Base-by-base conservation (phyloP, 2,797 vertebrate genomes). In the Amblyopsis hoosieri region DNA sequence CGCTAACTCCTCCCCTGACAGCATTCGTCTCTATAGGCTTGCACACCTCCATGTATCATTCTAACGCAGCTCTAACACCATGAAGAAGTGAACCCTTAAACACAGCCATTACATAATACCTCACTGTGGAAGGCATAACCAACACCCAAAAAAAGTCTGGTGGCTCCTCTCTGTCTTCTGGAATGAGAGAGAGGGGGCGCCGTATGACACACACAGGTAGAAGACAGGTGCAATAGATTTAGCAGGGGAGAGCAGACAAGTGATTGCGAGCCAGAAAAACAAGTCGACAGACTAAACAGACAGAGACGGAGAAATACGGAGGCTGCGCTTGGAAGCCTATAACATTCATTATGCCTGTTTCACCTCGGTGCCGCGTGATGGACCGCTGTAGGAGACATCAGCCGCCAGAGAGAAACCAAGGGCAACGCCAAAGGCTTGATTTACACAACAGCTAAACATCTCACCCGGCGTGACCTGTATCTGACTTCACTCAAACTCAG, bases 331-430 rank as follows among this genome's bases (percentile, higher is more conserved):
- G 60, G 74, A 80, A 74, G 72, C 62, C 57, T 66, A 29, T 29
- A 72, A 80, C 84, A 74, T 86, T 85, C 80, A 85, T 89, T 84
- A 85, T 80, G 75, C 79, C 61, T 72, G 65, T 80, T 82, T 79
- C 74, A 67, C 14, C 50, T 59, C 67, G 66, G 63, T 72, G 78
- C 75, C 73, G 53, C 15, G 64, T 72, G 75, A 78, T 75, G 49
- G 59, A 84, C 62, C 76, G 56, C 78, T 67, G 85, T 69, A 55
- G 79, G 86, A 74, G 69, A 76, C 79, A 67, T 61, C 74, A 78
- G 74, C 69, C 75, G 79, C 74, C 58, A 63, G 67, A 80, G 66
- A 56, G 66, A 56, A 80, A 83, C 78, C 75, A 80, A 75, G 66
- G 74, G 78, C 63, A 74, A 66, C 52, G 74, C 77, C 76, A 69